phyloP scores from a whole-genome alignment of 2,797 vertebrate genomes.

The Cuniculus paca region DNA sequence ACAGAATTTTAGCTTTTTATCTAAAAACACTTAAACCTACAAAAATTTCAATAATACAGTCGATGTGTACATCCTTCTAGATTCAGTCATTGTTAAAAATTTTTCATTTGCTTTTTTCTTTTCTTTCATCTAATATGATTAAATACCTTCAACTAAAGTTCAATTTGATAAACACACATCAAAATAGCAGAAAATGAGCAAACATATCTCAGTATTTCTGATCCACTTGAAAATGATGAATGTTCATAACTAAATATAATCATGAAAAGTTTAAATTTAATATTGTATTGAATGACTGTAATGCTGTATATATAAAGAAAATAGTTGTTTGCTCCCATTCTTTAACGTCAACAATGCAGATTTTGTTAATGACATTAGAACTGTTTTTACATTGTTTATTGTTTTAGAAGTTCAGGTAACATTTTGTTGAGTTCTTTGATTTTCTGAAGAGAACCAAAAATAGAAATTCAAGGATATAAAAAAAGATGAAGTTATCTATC shows the following conservation, averaged over 20 bases:
- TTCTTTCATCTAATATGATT: background rate
- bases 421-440: background rate
- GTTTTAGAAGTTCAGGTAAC: conserved; percentile 44
- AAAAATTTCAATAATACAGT: background rate
- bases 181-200: background rate
- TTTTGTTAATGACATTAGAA: background rate
- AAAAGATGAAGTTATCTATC: background rate
- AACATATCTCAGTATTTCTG: background rate
- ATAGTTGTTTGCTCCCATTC: background rate
- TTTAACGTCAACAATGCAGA: background rate
- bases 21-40: background rate
- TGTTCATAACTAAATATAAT: background rate
- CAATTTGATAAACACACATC: background rate
- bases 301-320: background rate
- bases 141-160: conserved; percentile 1
- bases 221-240: background rate
- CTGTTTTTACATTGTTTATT: background rate
- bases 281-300: background rate
- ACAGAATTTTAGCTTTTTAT: background rate
- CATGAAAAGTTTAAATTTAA: background rate
- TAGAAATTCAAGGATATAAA: background rate
- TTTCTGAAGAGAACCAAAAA: conserved; percentile 34
- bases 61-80: background rate
- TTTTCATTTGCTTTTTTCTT: background rate
- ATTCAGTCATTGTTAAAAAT: background rate